phyloP scores from a whole-genome alignment of 64 coral and sea anemone genomes.

The Stichodactyla helianthus region DNA sequence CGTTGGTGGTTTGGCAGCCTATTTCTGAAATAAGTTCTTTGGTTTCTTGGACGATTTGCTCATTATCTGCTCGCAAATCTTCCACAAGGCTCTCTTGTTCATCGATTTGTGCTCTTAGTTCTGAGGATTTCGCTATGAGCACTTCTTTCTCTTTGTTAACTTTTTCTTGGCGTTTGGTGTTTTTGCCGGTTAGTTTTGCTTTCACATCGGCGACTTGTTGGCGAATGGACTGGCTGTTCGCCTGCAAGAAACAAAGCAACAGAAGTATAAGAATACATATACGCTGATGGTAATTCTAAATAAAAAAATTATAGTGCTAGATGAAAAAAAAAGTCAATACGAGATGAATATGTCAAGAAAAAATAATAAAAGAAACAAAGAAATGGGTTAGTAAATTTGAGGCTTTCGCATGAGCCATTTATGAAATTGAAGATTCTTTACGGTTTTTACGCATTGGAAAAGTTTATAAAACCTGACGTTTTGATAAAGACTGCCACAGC shows the following conservation, averaged over 20 bases:
- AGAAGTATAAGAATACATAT: neutral
- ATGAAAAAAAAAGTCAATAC: neutral
- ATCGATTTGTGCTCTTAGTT: constrained; percentile 64
- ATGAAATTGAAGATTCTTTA: too few species aligned
- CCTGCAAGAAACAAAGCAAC: neutral
- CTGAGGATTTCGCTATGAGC: constrained; percentile 60
- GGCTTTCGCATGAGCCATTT: too few species aligned
- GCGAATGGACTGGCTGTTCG: constrained; percentile 47
- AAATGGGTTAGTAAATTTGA: too few species aligned
- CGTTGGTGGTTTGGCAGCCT: constrained; percentile 50
- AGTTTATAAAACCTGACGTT: too few species aligned
- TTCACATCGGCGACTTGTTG: constrained; percentile 53
- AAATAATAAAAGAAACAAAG: too few species aligned
- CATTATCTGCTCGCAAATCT: constrained; percentile 80
- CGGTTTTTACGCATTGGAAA: too few species aligned
- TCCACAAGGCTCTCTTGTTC: constrained; percentile 73
- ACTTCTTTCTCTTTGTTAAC: constrained; percentile 58
- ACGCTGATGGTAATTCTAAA: neutral
- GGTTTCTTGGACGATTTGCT: constrained; percentile 78
- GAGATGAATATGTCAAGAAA: too few species aligned
- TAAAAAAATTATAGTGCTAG: neutral
- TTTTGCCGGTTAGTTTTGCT: constrained; percentile 41
- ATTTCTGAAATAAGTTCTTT: constrained; percentile 73
- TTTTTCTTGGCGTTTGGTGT: constrained; percentile 48
- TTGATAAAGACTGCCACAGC: too few species aligned